Percentiles rank a stretch among this genome's conserved stretches.
phyloP scores from a whole-genome alignment of 1,140 invertebrate species.

The Euwallacea fornicatus region DNA sequence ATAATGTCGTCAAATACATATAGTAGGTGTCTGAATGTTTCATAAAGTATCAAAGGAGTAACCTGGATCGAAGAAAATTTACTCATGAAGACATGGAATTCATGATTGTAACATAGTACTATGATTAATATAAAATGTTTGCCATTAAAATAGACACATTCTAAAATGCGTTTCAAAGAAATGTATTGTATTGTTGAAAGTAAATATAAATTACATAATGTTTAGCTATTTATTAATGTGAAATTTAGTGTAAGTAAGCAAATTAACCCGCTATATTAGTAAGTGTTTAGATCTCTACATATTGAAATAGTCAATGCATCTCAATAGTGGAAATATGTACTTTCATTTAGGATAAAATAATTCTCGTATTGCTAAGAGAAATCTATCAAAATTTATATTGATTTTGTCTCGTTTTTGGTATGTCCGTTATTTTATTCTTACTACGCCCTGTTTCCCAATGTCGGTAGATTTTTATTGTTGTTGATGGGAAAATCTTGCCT shows the following conservation, averaged over 20 bases:
- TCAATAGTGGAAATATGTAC: constrained; percentile 6
- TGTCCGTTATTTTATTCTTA: neutral
- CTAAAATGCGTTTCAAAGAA: constrained; percentile 49
- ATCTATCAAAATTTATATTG: neutral
- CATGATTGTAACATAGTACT: constrained; percentile 13
- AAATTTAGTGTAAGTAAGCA: constrained; percentile 45
- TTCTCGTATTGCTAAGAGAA: neutral
- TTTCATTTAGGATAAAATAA: neutral
- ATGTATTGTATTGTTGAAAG: constrained; percentile 49
- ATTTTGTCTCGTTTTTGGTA: neutral
- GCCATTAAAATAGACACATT: constrained; percentile 34
- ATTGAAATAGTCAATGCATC: constrained; percentile 20
- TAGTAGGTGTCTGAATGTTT: constrained; percentile 18
- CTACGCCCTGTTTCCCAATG: no score
- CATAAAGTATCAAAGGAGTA: neutral
- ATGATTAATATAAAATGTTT: constrained; percentile 18
- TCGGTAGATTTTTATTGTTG: no score
- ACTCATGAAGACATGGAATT: constrained; percentile 1
- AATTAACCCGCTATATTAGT: constrained; percentile 44
- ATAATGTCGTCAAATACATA: constrained; percentile 22
- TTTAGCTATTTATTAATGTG: constrained; percentile 53
- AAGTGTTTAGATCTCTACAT: constrained; percentile 47
- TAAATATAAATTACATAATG: constrained; percentile 45
- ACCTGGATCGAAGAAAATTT: constrained; percentile 3
- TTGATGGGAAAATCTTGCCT: no score